Evolutionary conservation across 2,797 vertebrate genomes (phyloP).

Genomic region (Falco peregrinus): DNA sequence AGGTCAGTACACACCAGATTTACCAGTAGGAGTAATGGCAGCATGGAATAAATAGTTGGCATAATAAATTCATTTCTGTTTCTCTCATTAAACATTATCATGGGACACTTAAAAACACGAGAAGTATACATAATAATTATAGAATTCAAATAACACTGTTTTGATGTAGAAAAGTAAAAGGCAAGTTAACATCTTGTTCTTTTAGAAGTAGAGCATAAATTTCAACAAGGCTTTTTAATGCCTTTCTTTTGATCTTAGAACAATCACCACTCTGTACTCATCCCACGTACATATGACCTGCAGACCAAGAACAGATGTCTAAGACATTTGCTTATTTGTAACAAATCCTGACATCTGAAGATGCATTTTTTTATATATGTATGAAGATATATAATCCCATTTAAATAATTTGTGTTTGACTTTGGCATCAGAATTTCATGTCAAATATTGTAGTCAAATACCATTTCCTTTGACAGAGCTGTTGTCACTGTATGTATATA

Average conservation of each 20-base stretch:
- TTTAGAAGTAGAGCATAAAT: not conserved
- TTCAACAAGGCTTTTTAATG: not conserved
- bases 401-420: not conserved
- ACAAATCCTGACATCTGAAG: not conserved
- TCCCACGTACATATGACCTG: not conserved
- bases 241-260: not conserved
- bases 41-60: slow-evolving; percentile 78
- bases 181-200: not conserved
- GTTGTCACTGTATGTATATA: not conserved
- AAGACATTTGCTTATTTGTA: not conserved
- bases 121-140: not conserved
- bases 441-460: not conserved
- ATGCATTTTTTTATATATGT: not conserved
- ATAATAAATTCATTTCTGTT: slow-evolving; percentile 69
- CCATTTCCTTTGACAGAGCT: not conserved
- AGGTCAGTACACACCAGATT: slow-evolving; percentile 59
- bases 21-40: slow-evolving; percentile 74
- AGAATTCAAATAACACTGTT: not conserved
- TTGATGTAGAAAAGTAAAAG: not conserved
- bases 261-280: slow-evolving; percentile 11
- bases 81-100: slow-evolving; percentile 33
- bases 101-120: not conserved
- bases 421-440: not conserved
- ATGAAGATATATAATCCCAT: not conserved
- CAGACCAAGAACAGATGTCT: not conserved